Conservation (phyloP, 2,797 vertebrate species). For the Aythya fuligula region DNA sequence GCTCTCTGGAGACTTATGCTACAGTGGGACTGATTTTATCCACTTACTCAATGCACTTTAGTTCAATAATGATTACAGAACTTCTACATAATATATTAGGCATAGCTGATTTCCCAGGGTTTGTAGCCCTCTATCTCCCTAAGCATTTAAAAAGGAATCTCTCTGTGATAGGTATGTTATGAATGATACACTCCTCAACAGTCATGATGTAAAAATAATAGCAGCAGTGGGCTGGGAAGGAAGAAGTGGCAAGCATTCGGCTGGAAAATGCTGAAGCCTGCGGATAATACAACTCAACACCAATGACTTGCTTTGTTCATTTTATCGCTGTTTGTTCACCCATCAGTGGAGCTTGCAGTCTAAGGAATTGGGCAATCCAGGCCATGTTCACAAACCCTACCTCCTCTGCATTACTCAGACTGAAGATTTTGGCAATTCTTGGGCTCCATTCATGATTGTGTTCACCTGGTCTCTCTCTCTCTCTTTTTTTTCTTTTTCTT, state of each 20-base stretch:
- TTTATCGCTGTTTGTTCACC: not conserved
- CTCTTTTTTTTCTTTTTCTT: not conserved
- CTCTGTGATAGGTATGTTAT: conserved; percentile 47
- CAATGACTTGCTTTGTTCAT: not conserved
- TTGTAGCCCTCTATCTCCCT: conserved; percentile 59
- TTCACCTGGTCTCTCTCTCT: not conserved
- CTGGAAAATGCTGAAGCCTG: conserved; percentile 41
- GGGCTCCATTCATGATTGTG: not conserved
- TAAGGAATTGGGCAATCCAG: not conserved
- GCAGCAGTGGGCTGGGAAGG: not conserved
- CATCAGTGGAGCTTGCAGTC: not conserved
- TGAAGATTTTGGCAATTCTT: not conserved
- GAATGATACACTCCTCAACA: conserved; percentile 47
- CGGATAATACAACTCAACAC: not conserved
- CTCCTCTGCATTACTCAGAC: not conserved
- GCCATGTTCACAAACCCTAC: not conserved
- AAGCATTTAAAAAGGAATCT: conserved; percentile 45
- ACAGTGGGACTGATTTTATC: conserved; percentile 79
- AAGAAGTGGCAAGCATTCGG: not conserved
- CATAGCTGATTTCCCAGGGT: conserved; percentile 71
- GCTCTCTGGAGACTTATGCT: conserved; percentile 77
- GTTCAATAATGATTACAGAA: conserved; percentile 75
- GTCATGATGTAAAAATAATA: conserved; percentile 28
- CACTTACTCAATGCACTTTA: conserved; percentile 77
- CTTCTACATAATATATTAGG: conserved; percentile 79